These are phyloP conservation scores for Sminthurides aquaticus DNA, from an alignment of 2,888 invertebrate genomes.

Conservation along the genomic window DNA sequence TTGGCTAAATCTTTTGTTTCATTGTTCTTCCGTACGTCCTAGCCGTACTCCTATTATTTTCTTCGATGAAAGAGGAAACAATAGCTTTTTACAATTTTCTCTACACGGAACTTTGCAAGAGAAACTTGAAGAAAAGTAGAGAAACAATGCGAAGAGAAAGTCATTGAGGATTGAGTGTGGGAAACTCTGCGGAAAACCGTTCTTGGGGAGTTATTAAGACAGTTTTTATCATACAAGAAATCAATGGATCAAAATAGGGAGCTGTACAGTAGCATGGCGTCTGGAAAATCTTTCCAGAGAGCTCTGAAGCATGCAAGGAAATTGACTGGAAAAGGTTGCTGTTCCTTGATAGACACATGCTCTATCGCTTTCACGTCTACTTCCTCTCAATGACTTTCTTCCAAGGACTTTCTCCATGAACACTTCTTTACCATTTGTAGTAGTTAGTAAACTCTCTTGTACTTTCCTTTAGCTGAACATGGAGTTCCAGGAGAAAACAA, in stretches of 20 bases:
- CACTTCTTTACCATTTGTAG: no score
- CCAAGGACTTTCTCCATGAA: background rate
- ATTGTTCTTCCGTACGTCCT: no score
- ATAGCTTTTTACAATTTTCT: no score
- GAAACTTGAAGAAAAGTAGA: background rate
- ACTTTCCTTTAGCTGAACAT: no score
- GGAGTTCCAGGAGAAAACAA: no score
- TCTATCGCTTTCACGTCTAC: background rate
- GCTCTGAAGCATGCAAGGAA: background rate
- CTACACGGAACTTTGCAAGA: no score
- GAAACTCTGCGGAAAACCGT: background rate
- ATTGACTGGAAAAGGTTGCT: background rate
- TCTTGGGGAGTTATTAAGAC: background rate
- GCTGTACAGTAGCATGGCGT: no score
- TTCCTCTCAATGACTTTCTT: background rate
- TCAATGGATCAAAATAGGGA: background rate
- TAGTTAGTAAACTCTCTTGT: no score
- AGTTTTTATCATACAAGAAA: background rate
- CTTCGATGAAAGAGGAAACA: no score
- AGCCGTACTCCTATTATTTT: no score
- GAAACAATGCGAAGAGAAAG: background rate
- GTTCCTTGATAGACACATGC: background rate
- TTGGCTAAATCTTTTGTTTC: background rate
- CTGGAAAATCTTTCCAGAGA: background rate
- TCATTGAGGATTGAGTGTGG: background rate